These are phyloP conservation scores for Epinephelus fuscoguttatus DNA, from an alignment of 2,113 vertebrate genomes.

Conservation along the genomic window DNA sequence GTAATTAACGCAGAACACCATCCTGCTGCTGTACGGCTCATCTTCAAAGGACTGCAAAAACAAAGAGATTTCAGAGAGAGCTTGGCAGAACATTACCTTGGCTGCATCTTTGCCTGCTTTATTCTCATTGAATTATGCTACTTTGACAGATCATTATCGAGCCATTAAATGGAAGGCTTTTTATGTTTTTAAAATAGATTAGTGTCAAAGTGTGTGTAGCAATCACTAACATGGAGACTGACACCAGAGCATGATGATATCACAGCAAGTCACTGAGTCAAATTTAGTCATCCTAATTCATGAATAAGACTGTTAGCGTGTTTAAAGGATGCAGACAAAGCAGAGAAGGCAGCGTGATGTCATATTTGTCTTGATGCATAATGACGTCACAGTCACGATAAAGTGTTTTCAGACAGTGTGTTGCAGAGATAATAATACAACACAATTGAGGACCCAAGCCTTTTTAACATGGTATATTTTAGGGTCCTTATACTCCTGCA, in stretches of 20 bases:
- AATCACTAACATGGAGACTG: neutral
- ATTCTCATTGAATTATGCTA: constrained; percentile 2
- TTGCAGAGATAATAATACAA: no score
- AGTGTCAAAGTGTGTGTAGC: neutral
- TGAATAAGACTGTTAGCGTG: neutral
- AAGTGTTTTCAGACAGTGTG: neutral
- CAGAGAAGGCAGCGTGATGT: neutral
- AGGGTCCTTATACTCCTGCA: neutral
- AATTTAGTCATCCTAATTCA: neutral
- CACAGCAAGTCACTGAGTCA: neutral
- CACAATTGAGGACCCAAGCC: neutral
- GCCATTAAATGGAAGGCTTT: neutral
- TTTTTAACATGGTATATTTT: neutral
- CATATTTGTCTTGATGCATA: neutral
- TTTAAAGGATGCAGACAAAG: neutral
- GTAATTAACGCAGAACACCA: constrained; percentile 16
- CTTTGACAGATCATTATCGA: constrained; percentile 5
- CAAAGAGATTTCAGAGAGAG: constrained; percentile 19
- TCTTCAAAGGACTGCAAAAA: constrained; percentile 14
- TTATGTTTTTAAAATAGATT: neutral
- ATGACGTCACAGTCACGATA: neutral
- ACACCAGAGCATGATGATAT: neutral
- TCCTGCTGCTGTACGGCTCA: neutral
- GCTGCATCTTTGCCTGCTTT: constrained; percentile 12
- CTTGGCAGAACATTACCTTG: neutral